phyloP scores from a whole-genome alignment of 2,113 vertebrate genomes.

The Phyllostomus discolor region DNA sequence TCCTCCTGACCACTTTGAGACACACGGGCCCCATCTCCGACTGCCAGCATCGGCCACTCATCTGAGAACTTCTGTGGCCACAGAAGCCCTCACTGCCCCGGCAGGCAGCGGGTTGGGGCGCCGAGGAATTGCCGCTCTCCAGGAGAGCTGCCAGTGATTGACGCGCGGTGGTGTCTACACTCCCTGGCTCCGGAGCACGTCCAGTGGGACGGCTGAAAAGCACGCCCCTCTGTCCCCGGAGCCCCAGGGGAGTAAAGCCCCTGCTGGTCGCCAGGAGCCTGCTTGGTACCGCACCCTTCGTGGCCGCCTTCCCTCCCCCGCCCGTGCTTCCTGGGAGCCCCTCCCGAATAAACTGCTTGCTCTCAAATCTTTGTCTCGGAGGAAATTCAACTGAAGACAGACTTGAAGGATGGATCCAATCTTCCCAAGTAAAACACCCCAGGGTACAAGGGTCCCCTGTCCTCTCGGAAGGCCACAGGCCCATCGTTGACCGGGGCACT shows the following conservation, averaged over 20 bases:
- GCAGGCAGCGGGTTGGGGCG: background rate
- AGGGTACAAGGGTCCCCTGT: background rate
- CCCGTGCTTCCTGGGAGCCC: background rate
- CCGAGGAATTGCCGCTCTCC: too few species aligned
- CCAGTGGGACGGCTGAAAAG: background rate
- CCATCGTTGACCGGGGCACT: background rate
- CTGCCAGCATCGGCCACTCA: background rate
- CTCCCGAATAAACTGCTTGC: background rate
- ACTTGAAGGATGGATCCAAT: too few species aligned
- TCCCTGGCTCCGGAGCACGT: background rate
- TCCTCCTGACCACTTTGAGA: background rate
- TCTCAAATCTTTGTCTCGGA: background rate
- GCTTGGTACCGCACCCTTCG: background rate
- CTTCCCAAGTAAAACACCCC: background rate
- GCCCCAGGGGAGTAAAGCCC: background rate
- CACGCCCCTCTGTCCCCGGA: background rate
- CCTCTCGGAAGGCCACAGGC: background rate
- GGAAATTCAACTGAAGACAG: background rate
- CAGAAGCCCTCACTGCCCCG: background rate
- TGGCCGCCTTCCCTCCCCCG: background rate
- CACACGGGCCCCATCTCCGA: background rate
- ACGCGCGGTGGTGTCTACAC: background rate
- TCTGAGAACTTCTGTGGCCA: background rate
- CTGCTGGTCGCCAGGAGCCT: accelerated
- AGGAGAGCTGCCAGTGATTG: background rate